These are phyloP conservation scores for Luperina testacea DNA, from an alignment of 2,888 invertebrate species.

Conservation along the genomic window DNA sequence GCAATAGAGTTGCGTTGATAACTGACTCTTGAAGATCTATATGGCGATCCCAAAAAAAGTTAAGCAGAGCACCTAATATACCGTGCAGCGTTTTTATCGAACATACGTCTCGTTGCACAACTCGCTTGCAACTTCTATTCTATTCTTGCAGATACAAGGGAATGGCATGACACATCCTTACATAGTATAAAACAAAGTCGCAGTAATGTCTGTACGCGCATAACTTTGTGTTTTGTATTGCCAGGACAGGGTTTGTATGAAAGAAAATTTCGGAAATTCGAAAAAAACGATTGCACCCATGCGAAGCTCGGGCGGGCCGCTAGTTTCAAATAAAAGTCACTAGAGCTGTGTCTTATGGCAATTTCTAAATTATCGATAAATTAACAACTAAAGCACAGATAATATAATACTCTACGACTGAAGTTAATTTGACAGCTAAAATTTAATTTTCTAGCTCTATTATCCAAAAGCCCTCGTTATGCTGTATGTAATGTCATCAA, in stretches of 20 bases:
- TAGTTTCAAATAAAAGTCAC: neutral
- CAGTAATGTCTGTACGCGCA: no score
- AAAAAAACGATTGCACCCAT: no score
- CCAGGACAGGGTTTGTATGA: no score
- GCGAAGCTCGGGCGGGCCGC: no score
- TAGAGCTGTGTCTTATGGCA: neutral
- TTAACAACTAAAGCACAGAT: neutral
- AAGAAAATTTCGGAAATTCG: no score
- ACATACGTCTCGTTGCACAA: neutral
- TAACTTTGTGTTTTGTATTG: no score
- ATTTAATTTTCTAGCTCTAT: neutral
- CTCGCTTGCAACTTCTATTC: no score
- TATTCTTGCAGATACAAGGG: neutral
- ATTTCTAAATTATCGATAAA: neutral
- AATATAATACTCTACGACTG: no score
- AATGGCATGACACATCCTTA: neutral
- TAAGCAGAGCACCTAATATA: neutral
- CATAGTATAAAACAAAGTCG: no score
- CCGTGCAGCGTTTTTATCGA: neutral
- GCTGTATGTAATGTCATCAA: conserved; percentile 39
- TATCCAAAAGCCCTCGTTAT: conserved; percentile 2
- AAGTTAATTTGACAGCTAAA: neutral
- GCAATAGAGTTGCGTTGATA: neutral
- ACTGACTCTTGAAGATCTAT: neutral
- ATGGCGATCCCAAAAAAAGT: neutral